A percentile compares a stretch with the other conserved stretches of the same genome.
Conservation (phyloP, 1,140 invertebrate species). For the Euura saliciscinereae region DNA sequence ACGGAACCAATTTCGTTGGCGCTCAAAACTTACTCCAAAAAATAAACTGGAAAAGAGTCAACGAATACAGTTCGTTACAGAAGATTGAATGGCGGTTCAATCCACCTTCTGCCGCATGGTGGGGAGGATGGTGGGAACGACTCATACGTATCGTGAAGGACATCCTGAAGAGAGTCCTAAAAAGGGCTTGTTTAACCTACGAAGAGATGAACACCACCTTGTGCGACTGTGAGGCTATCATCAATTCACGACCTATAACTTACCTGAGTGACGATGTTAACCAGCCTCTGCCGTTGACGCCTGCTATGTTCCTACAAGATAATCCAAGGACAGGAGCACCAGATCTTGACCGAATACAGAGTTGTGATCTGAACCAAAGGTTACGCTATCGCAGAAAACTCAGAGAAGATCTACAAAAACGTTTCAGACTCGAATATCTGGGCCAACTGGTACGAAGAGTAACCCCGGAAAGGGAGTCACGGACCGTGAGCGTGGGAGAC, state of each 20-base stretch:
- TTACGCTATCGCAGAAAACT: background rate
- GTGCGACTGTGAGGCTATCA: conserved; percentile 11
- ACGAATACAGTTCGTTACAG: background rate
- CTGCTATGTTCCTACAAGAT: conserved; percentile 22
- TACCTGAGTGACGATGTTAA: conserved; percentile 17
- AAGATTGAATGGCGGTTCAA: conserved; percentile 44
- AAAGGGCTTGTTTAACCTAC: conserved; percentile 21
- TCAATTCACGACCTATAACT: conserved; percentile 33
- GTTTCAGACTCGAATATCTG: conserved; percentile 24
- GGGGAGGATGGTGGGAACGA: conserved; percentile 53
- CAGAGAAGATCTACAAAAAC: background rate
- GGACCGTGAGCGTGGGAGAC: conserved; percentile 19
- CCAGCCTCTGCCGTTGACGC: conserved; percentile 16
- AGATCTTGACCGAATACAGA: no score
- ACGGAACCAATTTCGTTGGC: conserved; percentile 25
- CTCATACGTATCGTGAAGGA: conserved; percentile 45
- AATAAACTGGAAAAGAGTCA: no score
- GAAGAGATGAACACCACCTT: conserved; percentile 9
- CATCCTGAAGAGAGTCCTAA: conserved; percentile 29
- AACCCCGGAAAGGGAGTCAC: background rate
- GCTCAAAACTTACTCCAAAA: conserved; percentile 13
- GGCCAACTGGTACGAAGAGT: conserved; percentile 13
- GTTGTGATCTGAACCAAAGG: no score
- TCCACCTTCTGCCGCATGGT: conserved; percentile 46
- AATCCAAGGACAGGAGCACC: conserved; percentile 15